A percentile compares a stretch with the other conserved stretches of the same genome.
Evolutionary conservation across 1,140 invertebrate species (phyloP).

Genomic region (Neotoxoptera formosana): DNA sequence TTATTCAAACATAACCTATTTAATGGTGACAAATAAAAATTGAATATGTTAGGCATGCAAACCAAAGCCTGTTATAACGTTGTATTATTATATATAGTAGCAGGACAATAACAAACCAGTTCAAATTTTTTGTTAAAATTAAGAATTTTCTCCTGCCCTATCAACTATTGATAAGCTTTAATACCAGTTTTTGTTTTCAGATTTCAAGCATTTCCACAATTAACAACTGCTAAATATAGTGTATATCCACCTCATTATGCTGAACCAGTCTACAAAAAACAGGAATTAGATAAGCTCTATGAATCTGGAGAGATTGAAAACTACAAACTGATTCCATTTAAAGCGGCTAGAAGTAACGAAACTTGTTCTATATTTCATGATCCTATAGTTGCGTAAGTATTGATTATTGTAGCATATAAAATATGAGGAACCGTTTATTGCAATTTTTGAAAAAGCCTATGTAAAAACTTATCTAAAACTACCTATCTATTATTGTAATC

Average conservation of each 20-base stretch:
- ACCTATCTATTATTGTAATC: neutral
- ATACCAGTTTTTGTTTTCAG: neutral
- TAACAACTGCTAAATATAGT: slow-evolving; percentile 24
- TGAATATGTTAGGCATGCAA: neutral
- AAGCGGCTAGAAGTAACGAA: slow-evolving; percentile 56
- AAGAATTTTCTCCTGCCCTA: neutral
- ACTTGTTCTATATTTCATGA: slow-evolving; percentile 59
- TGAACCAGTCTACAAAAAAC: slow-evolving; percentile 52
- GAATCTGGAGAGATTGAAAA: slow-evolving; percentile 25
- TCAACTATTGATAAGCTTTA: neutral
- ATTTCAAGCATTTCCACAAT: slow-evolving; percentile 10
- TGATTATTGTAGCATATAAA: neutral
- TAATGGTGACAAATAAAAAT: neutral
- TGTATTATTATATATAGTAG: neutral
- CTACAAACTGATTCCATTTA: slow-evolving; percentile 14
- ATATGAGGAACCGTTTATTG: neutral
- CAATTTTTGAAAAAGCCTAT: neutral
- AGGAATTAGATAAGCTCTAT: slow-evolving; percentile 48
- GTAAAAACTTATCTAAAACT: neutral
- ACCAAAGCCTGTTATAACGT: neutral
- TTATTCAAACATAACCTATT: too few species aligned
- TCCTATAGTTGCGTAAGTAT: slow-evolving; percentile 55
- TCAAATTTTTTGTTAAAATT: neutral
- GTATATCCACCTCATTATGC: slow-evolving; percentile 31
- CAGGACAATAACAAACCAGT: neutral